Evolutionary conservation across 1,140 invertebrate genomes (phyloP).

Genomic region (Planococcus citri): DNA sequence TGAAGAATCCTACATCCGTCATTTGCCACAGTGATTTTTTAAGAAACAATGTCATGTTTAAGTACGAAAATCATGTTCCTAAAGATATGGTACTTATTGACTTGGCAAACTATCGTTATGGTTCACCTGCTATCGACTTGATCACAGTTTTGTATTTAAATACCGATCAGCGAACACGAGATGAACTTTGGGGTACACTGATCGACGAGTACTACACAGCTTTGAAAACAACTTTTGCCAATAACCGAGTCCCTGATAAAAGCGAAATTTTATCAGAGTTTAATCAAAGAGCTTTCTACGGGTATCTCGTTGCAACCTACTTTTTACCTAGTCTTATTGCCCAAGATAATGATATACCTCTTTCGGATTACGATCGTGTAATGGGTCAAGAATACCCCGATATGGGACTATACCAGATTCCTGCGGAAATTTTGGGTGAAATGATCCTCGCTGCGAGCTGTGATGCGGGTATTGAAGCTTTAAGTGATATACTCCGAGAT

Average conservation of each 20-base stretch:
- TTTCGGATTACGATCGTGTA: background rate
- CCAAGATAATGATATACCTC: background rate
- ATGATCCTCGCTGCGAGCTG: background rate
- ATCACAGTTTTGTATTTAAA: slow-evolving; percentile 35
- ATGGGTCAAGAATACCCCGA: background rate
- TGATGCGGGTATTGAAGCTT: background rate
- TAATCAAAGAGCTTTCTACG: background rate
- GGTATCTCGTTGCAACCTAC: background rate
- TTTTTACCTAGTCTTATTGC: background rate
- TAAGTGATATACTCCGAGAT: background rate
- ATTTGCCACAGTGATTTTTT: slow-evolving; percentile 37
- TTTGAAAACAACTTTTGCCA: slow-evolving; percentile 3
- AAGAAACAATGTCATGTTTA: slow-evolving; percentile 33
- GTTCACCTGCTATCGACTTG: slow-evolving; percentile 34
- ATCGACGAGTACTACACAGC: slow-evolving; percentile 32
- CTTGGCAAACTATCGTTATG: slow-evolving; percentile 32
- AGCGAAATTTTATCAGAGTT: background rate
- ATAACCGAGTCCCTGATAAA: background rate
- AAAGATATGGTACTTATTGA: slow-evolving; percentile 34
- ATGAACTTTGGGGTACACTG: slow-evolving; percentile 29
- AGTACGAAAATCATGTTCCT: slow-evolving; percentile 24
- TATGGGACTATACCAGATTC: background rate
- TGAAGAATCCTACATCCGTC: slow-evolving; percentile 30
- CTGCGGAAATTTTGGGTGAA: background rate
- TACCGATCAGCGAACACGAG: slow-evolving; percentile 27